Conservation (phyloP, 2,113 vertebrate species). For the Catharus bicknelli region DNA sequence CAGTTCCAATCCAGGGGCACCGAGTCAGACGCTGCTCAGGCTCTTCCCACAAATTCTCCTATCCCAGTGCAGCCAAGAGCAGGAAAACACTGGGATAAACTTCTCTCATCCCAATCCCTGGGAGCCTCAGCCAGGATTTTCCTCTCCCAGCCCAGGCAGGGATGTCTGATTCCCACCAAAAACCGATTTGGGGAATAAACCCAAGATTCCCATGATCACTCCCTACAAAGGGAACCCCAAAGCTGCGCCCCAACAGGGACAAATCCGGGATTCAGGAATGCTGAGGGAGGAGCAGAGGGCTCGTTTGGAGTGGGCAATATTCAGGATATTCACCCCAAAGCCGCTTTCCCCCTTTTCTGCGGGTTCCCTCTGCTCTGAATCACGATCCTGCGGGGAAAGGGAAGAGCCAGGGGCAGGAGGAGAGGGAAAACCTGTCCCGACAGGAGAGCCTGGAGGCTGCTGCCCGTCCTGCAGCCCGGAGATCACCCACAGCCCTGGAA, state of each 20-base stretch:
- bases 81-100: neutral
- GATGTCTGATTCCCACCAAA: neutral
- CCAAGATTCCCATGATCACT: accelerated
- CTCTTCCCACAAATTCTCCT: neutral
- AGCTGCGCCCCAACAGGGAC: accelerated
- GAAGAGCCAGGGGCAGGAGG: neutral
- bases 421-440: neutral
- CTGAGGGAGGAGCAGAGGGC: neutral
- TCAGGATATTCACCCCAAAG: neutral
- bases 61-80: neutral
- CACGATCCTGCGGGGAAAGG: neutral
- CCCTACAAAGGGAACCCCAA: neutral
- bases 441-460: neutral
- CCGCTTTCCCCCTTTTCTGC: accelerated
- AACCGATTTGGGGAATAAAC: neutral
- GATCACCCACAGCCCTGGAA: neutral
- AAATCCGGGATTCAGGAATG: neutral
- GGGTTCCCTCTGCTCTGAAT: neutral
- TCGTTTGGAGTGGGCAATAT: accelerated
- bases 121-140: neutral
- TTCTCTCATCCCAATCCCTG: neutral
- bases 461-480: neutral
- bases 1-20: neutral
- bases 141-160: neutral
- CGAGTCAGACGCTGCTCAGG: neutral